Evolutionary conservation across 2,797 vertebrate species (phyloP).

Genomic region (Danio tinwini): DNA sequence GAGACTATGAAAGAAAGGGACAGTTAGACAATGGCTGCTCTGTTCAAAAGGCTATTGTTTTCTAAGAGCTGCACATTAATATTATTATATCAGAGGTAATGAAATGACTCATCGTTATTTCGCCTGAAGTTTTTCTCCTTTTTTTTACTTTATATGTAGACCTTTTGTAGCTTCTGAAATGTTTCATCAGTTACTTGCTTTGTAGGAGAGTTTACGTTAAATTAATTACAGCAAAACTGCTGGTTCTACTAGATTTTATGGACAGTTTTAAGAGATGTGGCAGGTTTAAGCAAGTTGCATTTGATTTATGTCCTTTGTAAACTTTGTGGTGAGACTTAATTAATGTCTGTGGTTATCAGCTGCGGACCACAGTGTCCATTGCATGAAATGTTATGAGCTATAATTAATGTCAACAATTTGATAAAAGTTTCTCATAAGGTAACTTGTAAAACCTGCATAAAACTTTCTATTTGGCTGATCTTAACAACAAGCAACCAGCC

Average conservation of each 20-base stretch:
- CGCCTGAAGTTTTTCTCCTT: not conserved
- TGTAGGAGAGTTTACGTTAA: not conserved
- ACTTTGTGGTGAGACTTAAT: not conserved
- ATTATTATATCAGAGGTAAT: constrained; percentile 49
- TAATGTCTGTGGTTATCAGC: not conserved
- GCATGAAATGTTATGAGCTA: not conserved
- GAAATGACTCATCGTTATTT: constrained; percentile 38
- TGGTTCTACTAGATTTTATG: not conserved
- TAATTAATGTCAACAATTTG: not conserved
- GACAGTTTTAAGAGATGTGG: not conserved
- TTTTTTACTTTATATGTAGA: constrained; percentile 14
- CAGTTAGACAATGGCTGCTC: constrained; percentile 23
- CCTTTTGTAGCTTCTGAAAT: not conserved
- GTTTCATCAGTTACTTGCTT: constrained; percentile 13
- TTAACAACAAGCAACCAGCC: too few species aligned
- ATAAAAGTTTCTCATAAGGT: too few species aligned
- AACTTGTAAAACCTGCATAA: too few species aligned
- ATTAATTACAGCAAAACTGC: not conserved
- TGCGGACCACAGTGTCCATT: not conserved
- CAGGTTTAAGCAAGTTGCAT: not conserved
- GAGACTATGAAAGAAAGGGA: constrained; percentile 4
- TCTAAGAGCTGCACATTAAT: constrained; percentile 46
- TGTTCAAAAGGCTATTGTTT: constrained; percentile 31
- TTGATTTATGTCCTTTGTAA: not conserved
- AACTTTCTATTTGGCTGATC: too few species aligned